A percentile compares a stretch with the other conserved stretches of the same genome.
These are phyloP conservation scores for Gortyna flavago DNA, from an alignment of 2,888 invertebrate species.

Conservation along the genomic window DNA sequence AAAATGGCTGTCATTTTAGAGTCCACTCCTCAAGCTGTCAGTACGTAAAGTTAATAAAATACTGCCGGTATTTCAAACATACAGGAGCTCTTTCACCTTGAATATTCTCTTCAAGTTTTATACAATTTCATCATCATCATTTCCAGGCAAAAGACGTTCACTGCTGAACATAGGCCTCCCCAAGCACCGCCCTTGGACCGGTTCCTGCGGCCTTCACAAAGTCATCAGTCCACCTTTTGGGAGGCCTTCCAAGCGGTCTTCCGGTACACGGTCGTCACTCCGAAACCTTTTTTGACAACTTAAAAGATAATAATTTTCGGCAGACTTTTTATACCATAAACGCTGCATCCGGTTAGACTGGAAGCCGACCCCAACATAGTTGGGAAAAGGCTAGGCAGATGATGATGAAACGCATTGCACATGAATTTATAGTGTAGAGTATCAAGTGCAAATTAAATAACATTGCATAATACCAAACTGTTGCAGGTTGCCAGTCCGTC, in stretches of 20 bases:
- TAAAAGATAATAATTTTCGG: too few relatives aligned
- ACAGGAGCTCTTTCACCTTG: not conserved
- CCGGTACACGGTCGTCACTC: not conserved
- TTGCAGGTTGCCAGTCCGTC: not conserved
- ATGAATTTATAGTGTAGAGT: constrained; percentile 14
- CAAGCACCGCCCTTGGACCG: not conserved
- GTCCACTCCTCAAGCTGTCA: not conserved
- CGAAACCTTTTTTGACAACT: not conserved
- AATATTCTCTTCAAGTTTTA: not conserved
- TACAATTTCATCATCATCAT: not conserved
- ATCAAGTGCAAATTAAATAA: constrained; percentile 15
- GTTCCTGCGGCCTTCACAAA: too few relatives aligned
- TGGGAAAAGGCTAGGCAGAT: too few relatives aligned
- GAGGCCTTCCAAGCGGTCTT: not conserved
- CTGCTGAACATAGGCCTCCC: not conserved
- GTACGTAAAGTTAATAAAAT: not conserved
- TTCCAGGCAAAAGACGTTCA: not conserved
- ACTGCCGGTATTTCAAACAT: not conserved
- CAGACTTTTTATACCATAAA: not conserved
- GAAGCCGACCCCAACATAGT: too few relatives aligned
- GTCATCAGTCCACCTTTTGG: too few relatives aligned
- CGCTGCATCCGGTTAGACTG: too few relatives aligned
- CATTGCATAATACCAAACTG: constrained; percentile 11
- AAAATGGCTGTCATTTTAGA: not conserved
- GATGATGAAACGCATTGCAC: not conserved